These are phyloP conservation scores for Cydia fagiglandana DNA, from an alignment of 1,140 invertebrate genomes.

Conservation along the genomic window DNA sequence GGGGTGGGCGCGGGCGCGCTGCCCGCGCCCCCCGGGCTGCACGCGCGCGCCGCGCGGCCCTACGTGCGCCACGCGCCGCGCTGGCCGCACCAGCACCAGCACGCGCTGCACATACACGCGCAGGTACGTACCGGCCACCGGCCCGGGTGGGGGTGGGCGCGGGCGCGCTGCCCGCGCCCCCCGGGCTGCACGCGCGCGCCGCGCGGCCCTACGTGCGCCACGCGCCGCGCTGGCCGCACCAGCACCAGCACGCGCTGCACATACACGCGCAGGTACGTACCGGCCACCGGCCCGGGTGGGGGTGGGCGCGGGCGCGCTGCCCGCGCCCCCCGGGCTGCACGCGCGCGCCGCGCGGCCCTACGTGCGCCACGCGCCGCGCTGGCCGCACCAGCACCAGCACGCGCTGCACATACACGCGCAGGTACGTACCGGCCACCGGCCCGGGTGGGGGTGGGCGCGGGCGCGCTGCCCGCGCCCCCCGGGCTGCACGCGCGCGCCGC, in stretches of 20 bases:
- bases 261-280: constrained; percentile 46
- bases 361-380: constrained; percentile 62
- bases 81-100: constrained; percentile 56
- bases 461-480: constrained; percentile 41
- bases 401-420: constrained; percentile 55
- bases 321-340: constrained; percentile 45
- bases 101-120: constrained; percentile 55
- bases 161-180: constrained; percentile 42
- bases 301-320: constrained; percentile 46
- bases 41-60: constrained; percentile 53
- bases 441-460: constrained; percentile 45
- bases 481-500: constrained; percentile 52
- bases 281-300: too few species aligned
- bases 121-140: too few species aligned
- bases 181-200: constrained; percentile 49
- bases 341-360: constrained; percentile 57
- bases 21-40: constrained; percentile 45
- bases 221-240: constrained; percentile 60
- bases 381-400: constrained; percentile 53
- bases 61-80: constrained; percentile 63
- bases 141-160: constrained; percentile 46
- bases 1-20: constrained; percentile 46
- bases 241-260: constrained; percentile 51
- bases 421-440: too few species aligned
- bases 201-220: constrained; percentile 63